Evolutionary conservation across 2,888 invertebrate species (phyloP).

Genomic region (Meiosimyza decipiens): DNA sequence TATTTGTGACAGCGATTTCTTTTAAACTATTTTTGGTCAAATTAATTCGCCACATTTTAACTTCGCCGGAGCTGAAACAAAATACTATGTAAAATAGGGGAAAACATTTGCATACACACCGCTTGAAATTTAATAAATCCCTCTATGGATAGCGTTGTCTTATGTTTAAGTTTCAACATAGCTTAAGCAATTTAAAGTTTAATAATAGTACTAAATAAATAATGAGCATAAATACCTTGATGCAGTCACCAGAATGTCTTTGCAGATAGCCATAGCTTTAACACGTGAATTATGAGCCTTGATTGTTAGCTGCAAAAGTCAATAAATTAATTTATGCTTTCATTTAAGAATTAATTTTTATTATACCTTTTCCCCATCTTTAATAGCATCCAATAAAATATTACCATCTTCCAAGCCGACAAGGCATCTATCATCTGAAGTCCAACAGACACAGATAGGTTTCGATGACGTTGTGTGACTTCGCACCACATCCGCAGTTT

Average conservation of each 20-base stretch:
- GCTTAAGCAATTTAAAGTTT: too few relatives aligned
- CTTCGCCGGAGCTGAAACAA: slow-evolving; percentile 74
- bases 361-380: slow-evolving; percentile 62
- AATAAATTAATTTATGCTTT: neutral
- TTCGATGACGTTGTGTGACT: slow-evolving; percentile 76
- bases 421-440: slow-evolving; percentile 72
- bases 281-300: slow-evolving; percentile 75
- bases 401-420: slow-evolving; percentile 82
- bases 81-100: neutral
- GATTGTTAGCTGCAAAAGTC: slow-evolving; percentile 46
- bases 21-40: slow-evolving; percentile 61
- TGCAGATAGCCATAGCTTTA: slow-evolving; percentile 73
- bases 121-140: too few relatives aligned
- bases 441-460: slow-evolving; percentile 78
- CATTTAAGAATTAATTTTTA: neutral
- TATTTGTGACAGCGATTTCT: slow-evolving; percentile 71
- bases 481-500: slow-evolving; percentile 78
- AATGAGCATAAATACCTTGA: slow-evolving; percentile 68
- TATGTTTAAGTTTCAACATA: too few relatives aligned
- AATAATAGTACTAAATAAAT: neutral
- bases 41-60: slow-evolving; percentile 76
- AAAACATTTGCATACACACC: neutral
- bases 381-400: slow-evolving; percentile 71
- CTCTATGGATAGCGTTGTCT: too few relatives aligned
- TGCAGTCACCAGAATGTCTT: slow-evolving; percentile 74